Conservation (phyloP, 2,888 invertebrate species). For the Dendrolimus houi region DNA sequence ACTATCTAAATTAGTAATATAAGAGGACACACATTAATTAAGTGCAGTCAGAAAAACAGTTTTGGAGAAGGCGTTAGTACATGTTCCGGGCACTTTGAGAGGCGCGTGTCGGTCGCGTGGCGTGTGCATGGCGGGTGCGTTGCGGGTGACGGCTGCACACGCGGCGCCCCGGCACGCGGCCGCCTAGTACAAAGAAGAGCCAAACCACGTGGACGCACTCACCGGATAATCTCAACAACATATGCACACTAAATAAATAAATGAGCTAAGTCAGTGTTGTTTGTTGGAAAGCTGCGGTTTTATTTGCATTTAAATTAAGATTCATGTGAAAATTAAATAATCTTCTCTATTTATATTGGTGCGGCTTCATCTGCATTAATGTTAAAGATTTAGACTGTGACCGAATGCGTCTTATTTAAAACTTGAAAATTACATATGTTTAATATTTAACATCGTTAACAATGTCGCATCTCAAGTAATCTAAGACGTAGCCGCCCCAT, state of each 20-base stretch:
- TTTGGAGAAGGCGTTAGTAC: constrained; percentile 51
- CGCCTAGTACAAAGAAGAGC: constrained; percentile 13
- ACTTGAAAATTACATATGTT: no score
- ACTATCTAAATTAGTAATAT: constrained; percentile 6
- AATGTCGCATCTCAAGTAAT: no score
- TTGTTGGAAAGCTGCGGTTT: constrained; percentile 26
- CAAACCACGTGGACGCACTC: constrained; percentile 26
- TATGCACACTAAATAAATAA: constrained; percentile 68
- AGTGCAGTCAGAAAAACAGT: constrained; percentile 61
- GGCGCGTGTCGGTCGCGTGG: constrained; percentile 35
- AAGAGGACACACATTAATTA: constrained; percentile 62
- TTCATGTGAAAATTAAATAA: constrained; percentile 36
- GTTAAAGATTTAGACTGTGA: no score
- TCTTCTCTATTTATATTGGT: not conserved
- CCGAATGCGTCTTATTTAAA: no score
- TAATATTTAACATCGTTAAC: no score
- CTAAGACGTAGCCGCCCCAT: no score
- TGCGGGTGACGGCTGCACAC: constrained; percentile 11
- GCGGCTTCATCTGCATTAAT: no score
- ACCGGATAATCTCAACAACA: constrained; percentile 55
- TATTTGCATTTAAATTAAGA: constrained; percentile 39
- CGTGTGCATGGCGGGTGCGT: constrained; percentile 21
- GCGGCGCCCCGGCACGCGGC: constrained; percentile 25
- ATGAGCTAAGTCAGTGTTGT: constrained; percentile 52
- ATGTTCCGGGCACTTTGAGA: constrained; percentile 55